These are phyloP conservation scores for Phaethon lepturus DNA, from an alignment of 2,113 vertebrate genomes.

Conservation along the genomic window DNA sequence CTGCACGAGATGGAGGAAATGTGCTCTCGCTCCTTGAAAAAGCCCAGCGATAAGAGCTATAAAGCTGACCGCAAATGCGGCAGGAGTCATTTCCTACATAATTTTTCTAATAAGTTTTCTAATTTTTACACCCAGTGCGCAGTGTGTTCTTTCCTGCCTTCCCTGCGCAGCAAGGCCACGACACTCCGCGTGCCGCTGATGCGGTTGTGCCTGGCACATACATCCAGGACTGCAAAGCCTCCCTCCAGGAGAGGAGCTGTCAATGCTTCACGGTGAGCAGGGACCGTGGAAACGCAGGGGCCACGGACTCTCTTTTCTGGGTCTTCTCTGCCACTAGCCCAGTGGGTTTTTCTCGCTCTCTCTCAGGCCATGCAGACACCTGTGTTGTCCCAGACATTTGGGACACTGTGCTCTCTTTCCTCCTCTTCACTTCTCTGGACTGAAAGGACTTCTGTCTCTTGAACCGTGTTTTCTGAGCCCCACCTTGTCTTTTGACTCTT, in stretches of 20 bases:
- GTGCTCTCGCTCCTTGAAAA: slow-evolving; percentile 25
- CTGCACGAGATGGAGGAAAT: slow-evolving; percentile 19
- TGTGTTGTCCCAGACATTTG: too few relatives aligned
- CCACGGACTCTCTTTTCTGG: background rate
- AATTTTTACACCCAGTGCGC: background rate
- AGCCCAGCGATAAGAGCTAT: background rate
- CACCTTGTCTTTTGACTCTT: background rate
- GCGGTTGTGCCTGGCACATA: accelerated
- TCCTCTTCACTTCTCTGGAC: background rate
- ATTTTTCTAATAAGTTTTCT: background rate
- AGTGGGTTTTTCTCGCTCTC: background rate
- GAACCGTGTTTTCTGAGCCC: background rate
- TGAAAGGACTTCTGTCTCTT: background rate
- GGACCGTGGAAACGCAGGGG: accelerated
- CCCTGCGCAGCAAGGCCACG: accelerated
- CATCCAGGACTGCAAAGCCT: background rate
- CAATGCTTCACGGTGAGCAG: background rate
- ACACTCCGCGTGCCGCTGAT: accelerated
- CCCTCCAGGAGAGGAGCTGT: background rate
- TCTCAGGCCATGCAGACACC: background rate
- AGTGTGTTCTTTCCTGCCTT: background rate
- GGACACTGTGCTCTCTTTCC: background rate
- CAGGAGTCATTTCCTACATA: background rate
- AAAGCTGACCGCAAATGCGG: background rate
- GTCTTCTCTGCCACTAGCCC: background rate